Base-by-base conservation (phyloP, 1,140 invertebrate species). In the Drosophila nigrodunni region DNA sequence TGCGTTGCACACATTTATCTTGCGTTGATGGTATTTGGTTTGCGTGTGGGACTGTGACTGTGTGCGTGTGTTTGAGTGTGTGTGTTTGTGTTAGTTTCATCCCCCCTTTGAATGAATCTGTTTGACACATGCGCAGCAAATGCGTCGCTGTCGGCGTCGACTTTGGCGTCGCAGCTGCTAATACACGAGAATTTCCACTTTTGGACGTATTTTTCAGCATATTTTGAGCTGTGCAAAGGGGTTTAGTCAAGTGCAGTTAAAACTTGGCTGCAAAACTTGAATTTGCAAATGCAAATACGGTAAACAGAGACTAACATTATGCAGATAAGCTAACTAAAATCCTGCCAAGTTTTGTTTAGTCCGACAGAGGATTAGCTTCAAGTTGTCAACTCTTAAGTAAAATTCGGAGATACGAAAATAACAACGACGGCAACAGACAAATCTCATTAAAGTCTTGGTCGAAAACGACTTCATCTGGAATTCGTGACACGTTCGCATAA, bases 401-500 rank as follows among this genome's bases (percentile, higher is more conserved):
- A 60, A 52, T 47, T 57, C 47, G 49, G 35, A 61, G 41, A 61
- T 21, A 34, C 15, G 35, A 46, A 50, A n/a, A 52, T 60, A 8
- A 11, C 46, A 30, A n/a, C 6, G 35, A 25, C 37, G 37, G 10
- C 37, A 2, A 39, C 37, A 43, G 41, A n/a, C 41, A 13, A 43
- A 11, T 54, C 30, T 44, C 21, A 73, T 68, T 69, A 37, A 55
- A 21, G 11, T 47, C 21, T 60, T 34, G 49, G 13, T 54, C 34
- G 54, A 44, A 30, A 74, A 70, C 66, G 61, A 57, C 85, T 78
- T 64, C 47, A 79, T 80, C 52, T 52, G 52, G 68, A 37, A 89
- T 89, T 81, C 86, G 81, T 79, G 78, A 78, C 81, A 85, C 78
- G 85, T 90, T 55, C 75, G 78, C 66, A 77, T 85, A 77, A 75